Base-by-base conservation (phyloP, 2,888 invertebrate genomes). In the Eudemis profundana region DNA sequence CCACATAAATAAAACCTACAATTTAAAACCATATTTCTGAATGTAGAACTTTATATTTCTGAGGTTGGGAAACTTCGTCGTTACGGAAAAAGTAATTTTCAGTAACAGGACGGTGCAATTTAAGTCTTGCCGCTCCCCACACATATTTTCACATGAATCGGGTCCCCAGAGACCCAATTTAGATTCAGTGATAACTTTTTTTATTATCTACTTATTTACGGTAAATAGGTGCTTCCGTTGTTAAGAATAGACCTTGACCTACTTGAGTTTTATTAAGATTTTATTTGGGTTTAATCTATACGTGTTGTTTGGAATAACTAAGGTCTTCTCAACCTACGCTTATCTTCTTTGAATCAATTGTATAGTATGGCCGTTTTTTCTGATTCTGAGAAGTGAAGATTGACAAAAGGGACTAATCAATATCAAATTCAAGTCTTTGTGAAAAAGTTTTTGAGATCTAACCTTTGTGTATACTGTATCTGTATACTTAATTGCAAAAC, bases 121-220 rank as follows among this genome's bases (percentile, higher is more conserved):
- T 65, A 65, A 60, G 53, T 53, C 65, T 46, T 51, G 36, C 59
- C 63, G 42, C 46, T 51, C 59, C 59, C 65, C 51, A 47, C 64
- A 59, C 65, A 65, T 65, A 60, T 65, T 65, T 65, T 53, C 60
- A 53, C 65, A 60, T 53, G 65, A 65, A 65, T 60, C 46, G 59
- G 53, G 65, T 65, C 60, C n/a, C 65, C 53, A 40, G 60, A 65
- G 53, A 65, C 60, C 65, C 65, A 65, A 65, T 65, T 65, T 65
- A 65, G 65, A 65, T 65, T 60, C 51, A 47, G 53, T 65, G 65
- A 65, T 65, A 65, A 65, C 65, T 60, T 60, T 65, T 62, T 65
- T 60, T 38, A 59, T 51, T 65, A 65, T 60, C 59, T 65, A 59
- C 51, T 65, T 65, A 65, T 53, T 65, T 60, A 65, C 53, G 19